A percentile compares a stretch with the other conserved stretches of the same genome.
phyloP scores from a whole-genome alignment of 2,113 vertebrate genomes.

The Limanda limanda region DNA sequence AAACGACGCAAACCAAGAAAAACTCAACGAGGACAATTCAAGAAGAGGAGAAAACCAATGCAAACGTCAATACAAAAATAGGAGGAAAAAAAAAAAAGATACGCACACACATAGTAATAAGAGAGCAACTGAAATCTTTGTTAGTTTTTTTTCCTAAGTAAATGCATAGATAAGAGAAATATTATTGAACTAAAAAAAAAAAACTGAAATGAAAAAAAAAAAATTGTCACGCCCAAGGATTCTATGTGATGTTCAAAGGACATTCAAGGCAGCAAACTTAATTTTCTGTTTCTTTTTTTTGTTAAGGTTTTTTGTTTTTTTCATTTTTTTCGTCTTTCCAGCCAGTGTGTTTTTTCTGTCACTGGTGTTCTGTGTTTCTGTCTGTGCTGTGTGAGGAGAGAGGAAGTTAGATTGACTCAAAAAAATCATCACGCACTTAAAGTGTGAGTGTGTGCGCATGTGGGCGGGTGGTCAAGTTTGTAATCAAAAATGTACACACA shows the following conservation, averaged over 20 bases:
- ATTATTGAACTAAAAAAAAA: constrained; percentile 73
- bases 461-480: constrained; percentile 67
- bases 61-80: constrained; percentile 72
- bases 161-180: constrained; percentile 79
- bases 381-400: constrained; percentile 77
- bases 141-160: constrained; percentile 77
- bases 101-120: constrained; percentile 76
- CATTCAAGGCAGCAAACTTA: constrained; percentile 77
- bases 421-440: constrained; percentile 60
- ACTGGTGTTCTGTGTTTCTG: constrained; percentile 69
- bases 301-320: constrained; percentile 30
- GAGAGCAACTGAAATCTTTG: constrained; percentile 79
- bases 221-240: constrained; percentile 80
- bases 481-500: constrained; percentile 65
- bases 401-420: constrained; percentile 65
- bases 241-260: constrained; percentile 76
- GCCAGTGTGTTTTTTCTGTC: constrained; percentile 71
- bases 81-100: constrained; percentile 52
- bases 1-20: constrained; percentile 80
- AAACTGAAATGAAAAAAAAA: constrained; percentile 28
- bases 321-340: constrained; percentile 37
- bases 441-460: constrained; percentile 59
- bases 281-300: constrained; percentile 50
- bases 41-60: constrained; percentile 80
- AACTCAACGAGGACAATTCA: constrained; percentile 78